Evolutionary conservation across 2,888 invertebrate genomes (phyloP), one percentile per base, ranked within the genome.

Genomic region (Drosophila mercatorum): DNA sequence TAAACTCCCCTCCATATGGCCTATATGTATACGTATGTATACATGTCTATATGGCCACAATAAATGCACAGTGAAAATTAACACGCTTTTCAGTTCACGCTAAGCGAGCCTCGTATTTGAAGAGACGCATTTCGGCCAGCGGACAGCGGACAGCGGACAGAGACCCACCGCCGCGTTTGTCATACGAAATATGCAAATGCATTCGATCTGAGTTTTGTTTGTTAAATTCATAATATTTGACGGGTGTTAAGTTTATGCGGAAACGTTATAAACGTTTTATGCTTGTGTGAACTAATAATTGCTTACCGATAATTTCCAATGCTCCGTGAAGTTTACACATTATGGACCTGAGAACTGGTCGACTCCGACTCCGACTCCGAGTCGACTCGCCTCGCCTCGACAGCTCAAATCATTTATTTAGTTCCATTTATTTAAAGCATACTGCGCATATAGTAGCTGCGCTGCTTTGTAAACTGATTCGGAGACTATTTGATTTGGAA

Each of bases 1-100:
- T 68, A 51, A 51, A 38, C 56, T 59, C 65, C 49, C 61, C 40
- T 41, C 41, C 36, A 51, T 22, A 34, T 51, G 34, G n/a, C 56
- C 17, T 17, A 17, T 17, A 17, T 17, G 17, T 17, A 17, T 17
- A 17, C 0, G 17, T 17, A 52, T 53, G 17, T 53, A 53, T 36
- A 12, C 12, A 5, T 11, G 53, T 22, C 22, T 31, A 78, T 73
- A 87, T 81, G 80, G 83, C 68, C 66, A 71, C 87, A 83, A 89
- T 85, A 89, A 85, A 85, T 85, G 84, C 84, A 82, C 90, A 89
- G 86, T 88, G 88, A 89, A 87, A 87, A 87, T 89, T 87, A 87
- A 89, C 86, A 87, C 86, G 86, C 90, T 88, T 85, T 89, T 89
- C 83, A 81, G 81, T 89, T 89, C 75, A 83, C 82, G 86, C 88